phyloP scores from a whole-genome alignment of 2,113 vertebrate genomes.

The Austrofundulus limnaeus region DNA sequence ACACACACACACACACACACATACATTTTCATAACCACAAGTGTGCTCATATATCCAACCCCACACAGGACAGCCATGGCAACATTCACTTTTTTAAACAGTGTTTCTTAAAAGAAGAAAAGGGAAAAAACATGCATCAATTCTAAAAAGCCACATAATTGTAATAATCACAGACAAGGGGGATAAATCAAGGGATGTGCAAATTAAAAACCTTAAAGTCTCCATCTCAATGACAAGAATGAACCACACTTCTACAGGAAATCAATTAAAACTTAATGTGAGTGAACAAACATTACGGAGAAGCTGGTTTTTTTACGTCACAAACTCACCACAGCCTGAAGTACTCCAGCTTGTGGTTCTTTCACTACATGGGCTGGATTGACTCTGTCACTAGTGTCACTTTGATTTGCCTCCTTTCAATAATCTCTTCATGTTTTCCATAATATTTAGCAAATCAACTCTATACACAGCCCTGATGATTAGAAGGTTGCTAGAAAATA shows the following conservation, averaged over 20 bases:
- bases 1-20: conserved; percentile 27
- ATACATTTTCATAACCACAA: conserved; percentile 51
- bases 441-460: conserved; percentile 50
- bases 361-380: conserved; percentile 40
- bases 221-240: conserved; percentile 52
- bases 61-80: conserved; percentile 60
- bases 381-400: conserved; percentile 67
- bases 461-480: conserved; percentile 27
- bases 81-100: conserved; percentile 52
- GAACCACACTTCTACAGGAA: conserved; percentile 56
- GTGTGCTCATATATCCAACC: conserved; percentile 51
- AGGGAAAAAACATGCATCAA: conserved; percentile 61
- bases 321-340: conserved; percentile 54
- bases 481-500: conserved; percentile 11
- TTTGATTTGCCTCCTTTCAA: conserved; percentile 55
- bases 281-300: conserved; percentile 36
- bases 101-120: conserved; percentile 38
- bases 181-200: conserved; percentile 68
- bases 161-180: conserved; percentile 61
- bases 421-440: conserved; percentile 65
- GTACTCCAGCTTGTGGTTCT: conserved; percentile 56
- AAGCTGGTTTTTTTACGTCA: conserved; percentile 44
- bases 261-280: conserved; percentile 72
- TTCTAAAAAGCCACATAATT: conserved; percentile 74
- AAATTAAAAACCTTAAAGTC: conserved; percentile 59